Evolutionary conservation across 2,797 vertebrate species (phyloP).

Genomic region (Zalophus californianus): DNA sequence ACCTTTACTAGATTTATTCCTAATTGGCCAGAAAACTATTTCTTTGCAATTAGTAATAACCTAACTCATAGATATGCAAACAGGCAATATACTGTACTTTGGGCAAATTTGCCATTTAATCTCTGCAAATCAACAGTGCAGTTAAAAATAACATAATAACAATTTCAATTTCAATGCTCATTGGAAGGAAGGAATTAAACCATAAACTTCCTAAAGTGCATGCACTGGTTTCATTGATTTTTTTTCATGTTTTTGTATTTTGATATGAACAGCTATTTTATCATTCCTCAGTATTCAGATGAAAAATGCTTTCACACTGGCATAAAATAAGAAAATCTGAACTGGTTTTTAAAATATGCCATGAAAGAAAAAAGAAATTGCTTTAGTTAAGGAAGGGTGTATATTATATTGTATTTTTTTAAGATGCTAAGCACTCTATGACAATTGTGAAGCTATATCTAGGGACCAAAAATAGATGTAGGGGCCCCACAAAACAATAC

Average conservation of each 20-base stretch:
- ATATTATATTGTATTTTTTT: slow-evolving; percentile 39
- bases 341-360: slow-evolving; percentile 21
- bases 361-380: slow-evolving; percentile 27
- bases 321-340: slow-evolving; percentile 39
- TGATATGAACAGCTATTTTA: slow-evolving; percentile 41
- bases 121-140: slow-evolving; percentile 31
- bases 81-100: neutral
- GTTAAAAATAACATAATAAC: slow-evolving; percentile 60
- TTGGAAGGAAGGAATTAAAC: slow-evolving; percentile 54
- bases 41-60: slow-evolving; percentile 29
- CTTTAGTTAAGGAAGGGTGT: neutral
- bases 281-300: neutral
- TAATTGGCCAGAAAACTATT: slow-evolving; percentile 32
- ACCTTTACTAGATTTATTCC: neutral
- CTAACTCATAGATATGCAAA: slow-evolving; percentile 1
- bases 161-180: slow-evolving; percentile 57
- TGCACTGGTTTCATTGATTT: slow-evolving; percentile 29
- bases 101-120: slow-evolving; percentile 31
- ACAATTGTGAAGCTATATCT: neutral
- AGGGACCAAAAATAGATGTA: slow-evolving; percentile 2
- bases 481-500: neutral
- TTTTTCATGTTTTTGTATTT: slow-evolving; percentile 51
- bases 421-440: neutral
- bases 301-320: slow-evolving; percentile 31
- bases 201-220: slow-evolving; percentile 22